These are phyloP conservation scores for Acanthopleura granulata DNA, from an alignment of 2,888 invertebrate species.

Conservation along the genomic window DNA sequence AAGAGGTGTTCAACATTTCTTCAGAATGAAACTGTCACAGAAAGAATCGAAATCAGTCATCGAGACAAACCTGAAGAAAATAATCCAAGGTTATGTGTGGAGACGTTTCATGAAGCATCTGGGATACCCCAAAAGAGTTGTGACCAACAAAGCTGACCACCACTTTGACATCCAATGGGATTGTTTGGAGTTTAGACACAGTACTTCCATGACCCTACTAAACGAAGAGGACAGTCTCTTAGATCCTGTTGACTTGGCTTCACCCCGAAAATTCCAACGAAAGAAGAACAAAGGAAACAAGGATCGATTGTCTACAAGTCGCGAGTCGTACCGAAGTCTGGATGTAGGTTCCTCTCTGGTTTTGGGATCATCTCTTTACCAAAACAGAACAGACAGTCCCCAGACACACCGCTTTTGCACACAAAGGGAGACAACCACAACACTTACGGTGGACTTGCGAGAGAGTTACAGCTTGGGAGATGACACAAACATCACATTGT, in stretches of 20 bases:
- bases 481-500: neutral
- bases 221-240: constrained; percentile 1
- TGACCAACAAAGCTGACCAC: neutral
- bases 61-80: neutral
- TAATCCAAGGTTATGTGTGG: neutral
- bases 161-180: neutral
- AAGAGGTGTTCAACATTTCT: neutral
- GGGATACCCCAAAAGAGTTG: neutral
- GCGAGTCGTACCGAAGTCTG: neutral
- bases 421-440: neutral
- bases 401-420: neutral
- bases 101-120: neutral
- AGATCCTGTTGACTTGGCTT: neutral
- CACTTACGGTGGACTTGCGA: neutral
- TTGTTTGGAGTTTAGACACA: neutral
- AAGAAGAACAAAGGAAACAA: neutral
- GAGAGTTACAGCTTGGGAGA: neutral
- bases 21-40: no score
- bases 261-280: neutral
- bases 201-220: neutral
- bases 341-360: neutral
- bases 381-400: neutral
- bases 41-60: no score
- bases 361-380: neutral
- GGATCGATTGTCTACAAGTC: no score